Evolutionary conservation across 2,113 vertebrate species (phyloP).

Genomic region (Orthonyx spaldingii): DNA sequence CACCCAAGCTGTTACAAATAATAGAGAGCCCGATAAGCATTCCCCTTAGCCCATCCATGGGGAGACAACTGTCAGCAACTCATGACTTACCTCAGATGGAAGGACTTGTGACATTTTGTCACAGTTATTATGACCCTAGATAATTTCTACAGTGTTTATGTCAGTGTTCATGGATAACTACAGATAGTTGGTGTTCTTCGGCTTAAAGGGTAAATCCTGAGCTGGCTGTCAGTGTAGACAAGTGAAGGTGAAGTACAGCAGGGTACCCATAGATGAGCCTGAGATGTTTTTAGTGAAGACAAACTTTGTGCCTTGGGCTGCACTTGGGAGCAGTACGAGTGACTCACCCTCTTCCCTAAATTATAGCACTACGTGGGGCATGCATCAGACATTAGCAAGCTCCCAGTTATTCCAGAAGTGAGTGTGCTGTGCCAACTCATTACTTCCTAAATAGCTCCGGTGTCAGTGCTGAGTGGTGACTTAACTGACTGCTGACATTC

Average conservation of each 20-base stretch:
- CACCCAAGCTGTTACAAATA: neutral
- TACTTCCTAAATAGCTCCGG: constrained; percentile 55
- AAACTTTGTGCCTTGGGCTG: neutral
- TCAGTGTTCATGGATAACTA: neutral
- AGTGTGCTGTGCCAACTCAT: constrained; percentile 52
- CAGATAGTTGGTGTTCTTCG: neutral
- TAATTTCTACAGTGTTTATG: neutral
- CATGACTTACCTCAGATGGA: neutral
- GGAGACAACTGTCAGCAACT: neutral
- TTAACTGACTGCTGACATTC: constrained; percentile 53
- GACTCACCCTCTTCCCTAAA: constrained; percentile 35
- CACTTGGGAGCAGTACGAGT: neutral
- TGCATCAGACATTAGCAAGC: constrained; percentile 1
- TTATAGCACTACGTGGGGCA: neutral
- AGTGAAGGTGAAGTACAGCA: neutral
- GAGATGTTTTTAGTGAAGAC: neutral
- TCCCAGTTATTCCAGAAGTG: constrained; percentile 46
- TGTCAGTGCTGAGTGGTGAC: constrained; percentile 51
- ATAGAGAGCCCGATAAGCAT: neutral
- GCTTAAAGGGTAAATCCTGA: neutral
- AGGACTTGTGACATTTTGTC: neutral
- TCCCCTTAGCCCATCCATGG: neutral
- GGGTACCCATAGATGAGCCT: neutral
- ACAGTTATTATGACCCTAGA: neutral
- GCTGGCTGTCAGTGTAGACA: neutral